These are phyloP conservation scores for Pteromalus puparum DNA, from an alignment of 1,140 invertebrate genomes.

Conservation along the genomic window DNA sequence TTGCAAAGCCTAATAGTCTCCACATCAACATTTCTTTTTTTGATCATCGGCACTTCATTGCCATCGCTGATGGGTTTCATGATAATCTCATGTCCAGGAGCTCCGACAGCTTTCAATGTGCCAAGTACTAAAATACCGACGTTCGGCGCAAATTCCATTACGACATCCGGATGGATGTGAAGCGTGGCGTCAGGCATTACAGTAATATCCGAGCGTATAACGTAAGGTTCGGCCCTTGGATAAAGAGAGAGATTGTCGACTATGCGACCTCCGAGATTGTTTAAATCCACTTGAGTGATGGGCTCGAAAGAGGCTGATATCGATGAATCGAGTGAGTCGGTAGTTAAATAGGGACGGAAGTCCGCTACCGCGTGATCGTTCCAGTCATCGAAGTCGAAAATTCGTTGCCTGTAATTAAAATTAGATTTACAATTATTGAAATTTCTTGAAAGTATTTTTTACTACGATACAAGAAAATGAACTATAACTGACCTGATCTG, in stretches of 20 bases:
- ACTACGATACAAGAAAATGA: neutral
- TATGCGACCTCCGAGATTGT: constrained; percentile 90
- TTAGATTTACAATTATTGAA: neutral
- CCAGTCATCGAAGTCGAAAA: constrained; percentile 99
- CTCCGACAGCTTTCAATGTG: constrained; percentile 89
- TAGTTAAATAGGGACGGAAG: constrained; percentile 90
- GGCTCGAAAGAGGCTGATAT: constrained; percentile 82
- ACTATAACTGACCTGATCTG: constrained; percentile 77
- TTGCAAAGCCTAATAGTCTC: constrained; percentile 85
- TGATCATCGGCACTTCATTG: constrained; percentile 40
- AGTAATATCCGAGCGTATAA: constrained; percentile 94
- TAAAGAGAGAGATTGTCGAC: constrained; percentile 83
- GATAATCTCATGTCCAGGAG: constrained; percentile 85
- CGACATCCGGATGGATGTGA: constrained; percentile 91
- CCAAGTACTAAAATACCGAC: constrained; percentile 98
- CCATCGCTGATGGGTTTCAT: constrained; percentile 83
- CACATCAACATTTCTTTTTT: constrained; percentile 52
- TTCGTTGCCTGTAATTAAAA: constrained; percentile 76
- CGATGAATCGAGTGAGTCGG: constrained; percentile 84
- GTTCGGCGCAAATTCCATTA: constrained; percentile 96
- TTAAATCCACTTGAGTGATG: constrained; percentile 76
- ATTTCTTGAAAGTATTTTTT: neutral
- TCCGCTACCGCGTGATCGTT: constrained; percentile 96
- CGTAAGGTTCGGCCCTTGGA: constrained; percentile 83
- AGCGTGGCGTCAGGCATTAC: constrained; percentile 95